Conservation (phyloP, 1,140 invertebrate genomes). For the Dendrolimus punctatus region DNA sequence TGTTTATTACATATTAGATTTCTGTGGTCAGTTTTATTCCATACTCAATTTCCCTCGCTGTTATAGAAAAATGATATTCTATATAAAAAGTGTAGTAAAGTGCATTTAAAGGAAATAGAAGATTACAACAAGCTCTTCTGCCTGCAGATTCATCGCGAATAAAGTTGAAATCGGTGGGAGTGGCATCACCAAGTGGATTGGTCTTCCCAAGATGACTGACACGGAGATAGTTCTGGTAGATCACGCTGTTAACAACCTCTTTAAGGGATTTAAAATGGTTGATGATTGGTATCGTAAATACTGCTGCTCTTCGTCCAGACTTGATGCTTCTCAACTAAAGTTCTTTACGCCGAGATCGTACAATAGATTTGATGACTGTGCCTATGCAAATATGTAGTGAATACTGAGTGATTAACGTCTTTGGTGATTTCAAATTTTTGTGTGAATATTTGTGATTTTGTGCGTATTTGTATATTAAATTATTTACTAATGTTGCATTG, state of each 20-base stretch:
- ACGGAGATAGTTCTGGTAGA: constrained; percentile 27
- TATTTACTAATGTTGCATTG: neutral
- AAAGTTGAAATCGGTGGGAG: constrained; percentile 34
- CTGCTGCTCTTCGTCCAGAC: constrained; percentile 25
- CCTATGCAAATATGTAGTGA: constrained; percentile 31
- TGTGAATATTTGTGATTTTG: constrained; percentile 2
- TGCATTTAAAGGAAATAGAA: constrained; percentile 1
- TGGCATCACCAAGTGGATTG: constrained; percentile 35
- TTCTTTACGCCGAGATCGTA: constrained; percentile 32
- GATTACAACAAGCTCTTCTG: constrained; percentile 30
- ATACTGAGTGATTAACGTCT: constrained; percentile 12
- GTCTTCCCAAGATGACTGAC: constrained; percentile 40
- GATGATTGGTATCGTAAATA: constrained; percentile 44
- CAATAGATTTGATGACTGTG: constrained; percentile 42
- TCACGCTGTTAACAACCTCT: constrained; percentile 32
- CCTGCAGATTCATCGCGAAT: constrained; percentile 50
- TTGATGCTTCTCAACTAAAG: constrained; percentile 30
- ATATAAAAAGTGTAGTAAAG: too few species aligned
- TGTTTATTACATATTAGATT: too few species aligned
- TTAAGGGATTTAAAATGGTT: constrained; percentile 23
- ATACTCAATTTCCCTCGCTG: too few species aligned
- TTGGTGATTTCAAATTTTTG: constrained; percentile 8
- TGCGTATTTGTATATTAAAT: constrained; percentile 4
- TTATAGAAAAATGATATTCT: too few species aligned
- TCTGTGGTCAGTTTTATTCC: too few species aligned